A percentile compares a stretch with the other conserved stretches of the same genome.
phyloP scores from a whole-genome alignment of 2,888 invertebrate genomes.

The Maniola hyperantus region DNA sequence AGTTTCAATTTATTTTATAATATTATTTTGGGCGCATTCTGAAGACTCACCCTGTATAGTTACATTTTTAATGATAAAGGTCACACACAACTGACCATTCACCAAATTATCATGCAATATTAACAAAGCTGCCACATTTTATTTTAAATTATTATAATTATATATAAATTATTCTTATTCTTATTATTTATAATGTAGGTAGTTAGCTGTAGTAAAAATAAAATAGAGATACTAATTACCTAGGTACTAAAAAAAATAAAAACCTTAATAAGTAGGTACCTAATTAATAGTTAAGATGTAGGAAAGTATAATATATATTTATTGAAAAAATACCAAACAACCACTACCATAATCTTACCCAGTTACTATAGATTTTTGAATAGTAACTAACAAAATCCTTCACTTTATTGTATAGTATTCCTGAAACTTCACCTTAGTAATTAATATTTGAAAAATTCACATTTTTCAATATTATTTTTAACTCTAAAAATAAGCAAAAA shows the following conservation, averaged over 20 bases:
- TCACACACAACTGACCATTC: conserved; percentile 3
- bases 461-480: too few species aligned
- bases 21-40: too few species aligned
- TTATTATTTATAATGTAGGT: background rate
- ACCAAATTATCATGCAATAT: conserved; percentile 3
- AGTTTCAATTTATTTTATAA: too few species aligned
- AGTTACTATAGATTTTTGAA: background rate
- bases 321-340: background rate
- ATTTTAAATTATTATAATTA: too few species aligned
- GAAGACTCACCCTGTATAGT: background rate
- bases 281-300: too few species aligned
- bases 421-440: conserved; percentile 9
- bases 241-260: background rate
- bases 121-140: background rate
- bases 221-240: background rate
- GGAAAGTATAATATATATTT: background rate
- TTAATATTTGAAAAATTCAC: background rate
- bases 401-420: background rate
- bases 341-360: conserved; percentile 5
- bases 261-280: background rate
- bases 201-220: background rate
- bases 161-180: too few species aligned
- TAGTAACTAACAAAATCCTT: conserved; percentile 5
- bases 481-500: background rate
- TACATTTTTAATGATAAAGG: conserved; percentile 1